Evolutionary conservation across 2,113 vertebrate species (phyloP), one percentile per base, ranked within the genome.

Genomic region (Tylochromis polylepis): DNA sequence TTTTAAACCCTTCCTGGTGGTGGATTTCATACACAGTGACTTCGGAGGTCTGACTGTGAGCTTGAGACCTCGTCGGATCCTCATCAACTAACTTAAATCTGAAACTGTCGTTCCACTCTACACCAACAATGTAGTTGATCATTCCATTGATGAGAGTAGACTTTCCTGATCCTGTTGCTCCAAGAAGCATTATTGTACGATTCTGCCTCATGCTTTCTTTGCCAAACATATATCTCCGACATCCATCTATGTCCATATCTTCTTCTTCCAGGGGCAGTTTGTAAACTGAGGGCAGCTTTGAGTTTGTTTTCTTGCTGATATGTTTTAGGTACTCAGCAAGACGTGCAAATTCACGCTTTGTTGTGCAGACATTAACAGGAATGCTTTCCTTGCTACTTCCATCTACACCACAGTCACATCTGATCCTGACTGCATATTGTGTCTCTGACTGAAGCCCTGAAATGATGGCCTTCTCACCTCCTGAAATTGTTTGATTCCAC

Each of bases 1-100:
- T 75, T 6, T 57, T 11, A 34, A 95, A 95, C 0, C 90, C 92
- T 0, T 89, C 38, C 15, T 77, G 81, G 57, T 91, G 38, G 75
- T 94, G 31, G 56, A 96, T 20, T 46, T 92, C 58, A 41, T 95
- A 96, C 15, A 87, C 92, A 0, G 89, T 94, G 82, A 96, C 89
- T 9, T 90, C 85, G 11, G 93, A 93, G 0, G 93, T 95, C 77
- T 96, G 95, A 6, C 92, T 95, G 5, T 94, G 51, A 41, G 91
- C 87, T 82, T 94, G 95, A 2, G 88, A 87, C n/a, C 1, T 81
- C 0, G 4, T 46, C 20, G n/a, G 41, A 78, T 56, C 87, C 8
- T 89, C 89, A 1, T 81, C 2, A 3, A 93, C 81, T 55, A 85
- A n/a, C 18, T 31, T 65, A 56, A 85, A 85, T 31, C 84, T 55